These are phyloP conservation scores for Parauchenoglanis punctatus DNA, from an alignment of 2,797 vertebrate genomes.

Conservation along the genomic window DNA sequence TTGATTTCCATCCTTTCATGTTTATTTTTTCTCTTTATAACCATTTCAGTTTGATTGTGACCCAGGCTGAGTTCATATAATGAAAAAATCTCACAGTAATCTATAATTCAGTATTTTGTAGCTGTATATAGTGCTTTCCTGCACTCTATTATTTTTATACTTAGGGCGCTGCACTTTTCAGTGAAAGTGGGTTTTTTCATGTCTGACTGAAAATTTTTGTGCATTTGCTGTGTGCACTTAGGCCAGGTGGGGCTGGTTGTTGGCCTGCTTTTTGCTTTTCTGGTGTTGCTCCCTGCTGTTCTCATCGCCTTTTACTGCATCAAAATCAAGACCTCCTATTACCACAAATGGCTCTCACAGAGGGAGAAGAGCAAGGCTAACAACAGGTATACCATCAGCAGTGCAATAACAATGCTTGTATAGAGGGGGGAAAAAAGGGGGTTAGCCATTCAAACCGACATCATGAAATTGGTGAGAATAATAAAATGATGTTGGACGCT, in stretches of 20 bases:
- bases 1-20: slow-evolving; percentile 28
- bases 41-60: slow-evolving; percentile 20
- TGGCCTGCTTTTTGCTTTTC: slow-evolving; percentile 78
- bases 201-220: slow-evolving; percentile 31
- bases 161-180: slow-evolving; percentile 10
- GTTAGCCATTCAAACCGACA: background rate
- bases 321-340: slow-evolving; percentile 74
- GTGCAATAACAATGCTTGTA: background rate
- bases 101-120: slow-evolving; percentile 30
- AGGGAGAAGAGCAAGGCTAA: slow-evolving; percentile 74
- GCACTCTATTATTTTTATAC: slow-evolving; percentile 28
- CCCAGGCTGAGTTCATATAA: slow-evolving; percentile 15
- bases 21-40: slow-evolving; percentile 2
- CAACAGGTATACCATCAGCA: slow-evolving; percentile 68
- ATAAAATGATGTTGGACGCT: background rate
- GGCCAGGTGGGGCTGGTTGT: slow-evolving; percentile 74
- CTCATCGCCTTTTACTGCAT: slow-evolving; percentile 79
- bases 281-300: slow-evolving; percentile 80
- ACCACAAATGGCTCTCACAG: slow-evolving; percentile 75
- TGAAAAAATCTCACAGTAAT: slow-evolving; percentile 32
- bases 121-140: slow-evolving; percentile 11
- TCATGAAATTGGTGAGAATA: background rate
- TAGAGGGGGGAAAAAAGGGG: background rate
- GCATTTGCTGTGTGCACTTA: slow-evolving; percentile 62
- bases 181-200: slow-evolving; percentile 43